Evolutionary conservation across 2,888 invertebrate species (phyloP), one percentile per base, ranked within the genome.

Genomic region (Lissonota sp.): DNA sequence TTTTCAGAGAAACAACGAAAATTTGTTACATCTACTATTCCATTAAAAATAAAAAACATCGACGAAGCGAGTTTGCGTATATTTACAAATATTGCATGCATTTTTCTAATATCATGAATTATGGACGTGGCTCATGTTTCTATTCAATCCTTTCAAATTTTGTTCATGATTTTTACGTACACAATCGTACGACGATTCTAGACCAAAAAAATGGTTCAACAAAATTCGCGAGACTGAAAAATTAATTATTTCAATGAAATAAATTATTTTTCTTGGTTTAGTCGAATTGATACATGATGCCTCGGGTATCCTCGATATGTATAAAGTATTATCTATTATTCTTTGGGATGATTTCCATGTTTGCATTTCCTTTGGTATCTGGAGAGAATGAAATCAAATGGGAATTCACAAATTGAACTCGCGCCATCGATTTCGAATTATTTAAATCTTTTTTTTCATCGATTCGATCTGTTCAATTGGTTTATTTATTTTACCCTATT

Each of bases 321-420:
- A 53, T 40, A 39, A n/a, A 14, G 5, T 0, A 42, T 49, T 39
- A 55, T 62, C 7, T 53, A 66, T 73, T 37, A 46, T 53, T 75
- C 46, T 60, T 70, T 58, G 46, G 70, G 60, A 51, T 37, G 64
- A 66, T 66, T 58, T 57, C 57, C 44, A 8, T 16, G 49, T 26
- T 26, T 26, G 16, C 8, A 44, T 10, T 58, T 70, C 6, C 42
- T 71, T n/a, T 16, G n/a, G 53, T 60, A 53, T 10, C 16, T 72
- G 37, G 44, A 71, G 60, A 55, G 42, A 66, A 75, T 66, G 10
- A 70, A 26, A 57, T 70, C 51, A 10, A 57, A 62, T 14, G 1
- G 37, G 44, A 60, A 16, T 42, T 26, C 6, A 44, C 6, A 44
- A 58, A 57, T 44, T 44, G 55, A 46, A 10, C n/a, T 63, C 16